Conservation (phyloP, 2,113 vertebrate genomes). For the Procavia capensis region DNA sequence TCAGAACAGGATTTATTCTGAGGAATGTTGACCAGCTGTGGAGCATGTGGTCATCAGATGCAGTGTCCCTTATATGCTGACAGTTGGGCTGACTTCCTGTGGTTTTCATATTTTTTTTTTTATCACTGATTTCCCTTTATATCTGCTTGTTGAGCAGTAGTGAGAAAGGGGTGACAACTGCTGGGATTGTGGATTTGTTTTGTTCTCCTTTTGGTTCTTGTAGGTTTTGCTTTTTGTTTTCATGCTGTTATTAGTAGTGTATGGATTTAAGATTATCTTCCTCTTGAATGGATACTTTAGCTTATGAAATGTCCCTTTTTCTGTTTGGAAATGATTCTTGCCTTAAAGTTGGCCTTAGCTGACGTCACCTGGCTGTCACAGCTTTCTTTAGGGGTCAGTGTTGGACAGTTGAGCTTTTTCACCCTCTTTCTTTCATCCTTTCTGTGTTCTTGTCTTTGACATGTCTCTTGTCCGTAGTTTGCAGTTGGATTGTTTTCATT, state of each 20-base stretch:
- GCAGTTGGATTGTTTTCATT: neutral
- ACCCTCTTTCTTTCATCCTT: neutral
- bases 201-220: neutral
- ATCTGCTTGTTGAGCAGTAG: neutral
- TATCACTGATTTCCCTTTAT: neutral
- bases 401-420: neutral
- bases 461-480: neutral
- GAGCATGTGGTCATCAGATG: too few relatives aligned
- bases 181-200: neutral
- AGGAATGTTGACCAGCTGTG: neutral
- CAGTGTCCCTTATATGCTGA: fast-evolving
- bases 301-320: neutral
- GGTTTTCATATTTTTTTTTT: neutral
- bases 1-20: fast-evolving
- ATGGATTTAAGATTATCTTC: neutral
- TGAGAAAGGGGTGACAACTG: neutral
- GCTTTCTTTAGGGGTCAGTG: neutral
- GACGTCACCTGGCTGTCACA: neutral
- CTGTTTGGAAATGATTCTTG: neutral
- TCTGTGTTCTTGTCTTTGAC: neutral
- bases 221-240: neutral
- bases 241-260: neutral
- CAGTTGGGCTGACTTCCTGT: too few relatives aligned
- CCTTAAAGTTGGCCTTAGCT: neutral
- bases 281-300: neutral